Base-by-base conservation (phyloP, 2,797 vertebrate species). In the Emys orbicularis region DNA sequence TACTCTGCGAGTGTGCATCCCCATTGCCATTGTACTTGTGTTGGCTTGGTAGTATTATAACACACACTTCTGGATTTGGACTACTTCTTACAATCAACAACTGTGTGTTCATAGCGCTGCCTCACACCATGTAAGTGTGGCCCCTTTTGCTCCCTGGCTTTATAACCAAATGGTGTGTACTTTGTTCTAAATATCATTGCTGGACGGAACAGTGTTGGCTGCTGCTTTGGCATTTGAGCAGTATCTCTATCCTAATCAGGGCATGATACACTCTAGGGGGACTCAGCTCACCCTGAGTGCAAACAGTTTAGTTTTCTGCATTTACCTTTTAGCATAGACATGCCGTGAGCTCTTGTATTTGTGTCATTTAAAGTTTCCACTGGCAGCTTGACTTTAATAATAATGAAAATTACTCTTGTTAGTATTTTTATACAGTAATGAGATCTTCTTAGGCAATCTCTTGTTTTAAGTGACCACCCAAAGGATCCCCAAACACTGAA, bases 1-100 rank as follows among this genome's bases (percentile, higher is more conserved):
- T 49, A 76, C 34, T 37, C 61, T 68, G 61, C 8, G n/a, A 41
- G 68, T 29, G 47, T 31, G 16, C 44, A 77, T 29, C 27, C 27
- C 27, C 29, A 29, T 31, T 77, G 44, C 25, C 4, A 18, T 77
- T 49, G 31, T 29, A 47, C 15, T 49, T 27, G 7, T 29, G 74
- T 29, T 47, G 74, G 44, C 27, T 31, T 77, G 8, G 74, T 29
- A 29, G 37, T 41, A 23, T 41, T 41, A 23, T 23, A 19, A 23
- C 11, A 6, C n/a, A 41, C 68, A 72, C 11, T 12, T 41, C 10
- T 41, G 65, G 21, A 72, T 37, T 41, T 56, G 72, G 34, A 74
- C 2, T 4, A 3, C 13, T 54, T 25, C 5, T 68, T 54, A 0
- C 6, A 18, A 47, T n/a, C 0, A 0, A 4, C 0, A 0, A 4